Evolutionary conservation across 2,113 vertebrate species (phyloP).

Genomic region (Cyprinus carpio): DNA sequence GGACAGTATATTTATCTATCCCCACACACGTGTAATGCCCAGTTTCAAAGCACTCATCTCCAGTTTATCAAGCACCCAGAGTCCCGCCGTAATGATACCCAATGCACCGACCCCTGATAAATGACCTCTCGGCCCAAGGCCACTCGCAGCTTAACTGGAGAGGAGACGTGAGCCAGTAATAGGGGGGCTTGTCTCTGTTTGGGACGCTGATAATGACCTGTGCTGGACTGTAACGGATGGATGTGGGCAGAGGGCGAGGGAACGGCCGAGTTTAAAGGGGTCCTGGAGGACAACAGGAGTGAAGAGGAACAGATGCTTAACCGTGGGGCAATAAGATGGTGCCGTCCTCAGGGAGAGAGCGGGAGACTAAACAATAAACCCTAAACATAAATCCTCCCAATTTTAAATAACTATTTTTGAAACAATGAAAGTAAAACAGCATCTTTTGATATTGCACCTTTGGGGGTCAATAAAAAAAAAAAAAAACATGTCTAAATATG

Average conservation of each 20-base stretch:
- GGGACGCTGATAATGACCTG: conserved; percentile 32
- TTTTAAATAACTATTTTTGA: background rate
- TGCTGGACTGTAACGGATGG: conserved; percentile 28
- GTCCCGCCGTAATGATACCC: conserved; percentile 81
- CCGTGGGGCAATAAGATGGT: background rate
- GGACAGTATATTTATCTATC: conserved; percentile 76
- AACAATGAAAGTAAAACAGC: background rate
- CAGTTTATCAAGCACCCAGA: conserved; percentile 80
- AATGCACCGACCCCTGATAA: conserved; percentile 81
- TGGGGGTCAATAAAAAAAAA: background rate
- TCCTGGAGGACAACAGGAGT: conserved; percentile 14
- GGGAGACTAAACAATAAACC: background rate
- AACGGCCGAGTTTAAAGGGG: background rate
- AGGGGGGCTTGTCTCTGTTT: conserved; percentile 25
- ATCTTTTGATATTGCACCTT: background rate
- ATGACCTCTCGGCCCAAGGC: conserved; percentile 78
- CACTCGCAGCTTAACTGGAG: conserved; percentile 52
- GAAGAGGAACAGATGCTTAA: conserved; percentile 2
- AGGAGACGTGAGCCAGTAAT: background rate
- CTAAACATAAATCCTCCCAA: background rate
- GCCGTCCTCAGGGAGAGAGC: background rate
- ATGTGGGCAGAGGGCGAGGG: background rate
- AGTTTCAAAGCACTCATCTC: conserved; percentile 36
- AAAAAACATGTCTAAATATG: background rate
- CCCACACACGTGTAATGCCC: conserved; percentile 55